Evolutionary conservation across 2,888 invertebrate species (phyloP).

Genomic region (Hemaris fuciformis): DNA sequence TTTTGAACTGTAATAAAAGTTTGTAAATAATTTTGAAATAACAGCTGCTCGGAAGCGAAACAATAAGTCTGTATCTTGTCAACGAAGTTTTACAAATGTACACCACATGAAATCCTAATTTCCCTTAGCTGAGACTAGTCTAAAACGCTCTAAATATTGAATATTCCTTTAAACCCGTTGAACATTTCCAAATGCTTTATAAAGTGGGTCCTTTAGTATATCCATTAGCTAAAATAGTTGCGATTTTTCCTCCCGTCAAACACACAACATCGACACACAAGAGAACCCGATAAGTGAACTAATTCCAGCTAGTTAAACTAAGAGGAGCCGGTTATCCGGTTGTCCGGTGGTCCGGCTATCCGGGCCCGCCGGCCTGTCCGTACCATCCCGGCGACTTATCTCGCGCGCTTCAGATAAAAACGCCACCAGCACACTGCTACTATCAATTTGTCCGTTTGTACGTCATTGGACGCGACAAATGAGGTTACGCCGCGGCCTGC

Average conservation of each 20-base stretch:
- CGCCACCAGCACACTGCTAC: background rate
- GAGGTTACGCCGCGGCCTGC: background rate
- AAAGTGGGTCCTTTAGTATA: background rate
- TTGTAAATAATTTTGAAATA: too few species aligned
- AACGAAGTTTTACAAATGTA: too few species aligned
- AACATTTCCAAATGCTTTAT: too few species aligned
- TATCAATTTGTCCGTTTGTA: slow-evolving; percentile 1
- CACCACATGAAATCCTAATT: too few species aligned
- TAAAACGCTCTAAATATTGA: too few species aligned
- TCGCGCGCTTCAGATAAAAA: slow-evolving; percentile 2
- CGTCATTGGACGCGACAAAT: slow-evolving; percentile 14
- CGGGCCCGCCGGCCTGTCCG: background rate
- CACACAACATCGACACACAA: background rate
- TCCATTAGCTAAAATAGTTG: background rate
- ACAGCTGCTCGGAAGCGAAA: too few species aligned
- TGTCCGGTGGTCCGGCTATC: background rate
- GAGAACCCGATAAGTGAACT: background rate
- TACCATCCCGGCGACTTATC: background rate
- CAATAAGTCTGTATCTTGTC: too few species aligned
- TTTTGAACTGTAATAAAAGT: too few species aligned
- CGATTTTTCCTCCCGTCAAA: background rate
- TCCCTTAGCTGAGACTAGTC: too few species aligned
- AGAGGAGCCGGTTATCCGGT: background rate
- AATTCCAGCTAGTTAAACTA: background rate
- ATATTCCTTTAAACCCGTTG: too few species aligned